Conservation (phyloP, 1,140 invertebrate genomes). For the Meteorus sp. region DNA sequence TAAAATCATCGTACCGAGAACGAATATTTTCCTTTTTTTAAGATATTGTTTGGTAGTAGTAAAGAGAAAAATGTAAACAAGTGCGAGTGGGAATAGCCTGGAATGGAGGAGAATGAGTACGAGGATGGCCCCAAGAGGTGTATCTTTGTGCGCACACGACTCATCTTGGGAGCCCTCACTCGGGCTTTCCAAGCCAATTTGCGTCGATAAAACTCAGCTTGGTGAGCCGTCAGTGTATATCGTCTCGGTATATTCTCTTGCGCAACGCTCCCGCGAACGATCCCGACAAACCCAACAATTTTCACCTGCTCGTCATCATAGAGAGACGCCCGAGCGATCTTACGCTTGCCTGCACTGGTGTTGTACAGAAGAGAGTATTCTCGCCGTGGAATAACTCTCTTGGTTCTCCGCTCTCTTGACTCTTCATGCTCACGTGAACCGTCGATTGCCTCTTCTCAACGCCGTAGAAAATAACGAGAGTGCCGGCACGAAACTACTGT, state of each 20-base stretch:
- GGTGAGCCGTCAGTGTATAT: slow-evolving; percentile 19
- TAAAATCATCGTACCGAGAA: no score
- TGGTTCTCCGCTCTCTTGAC: background rate
- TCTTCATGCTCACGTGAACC: slow-evolving; percentile 16
- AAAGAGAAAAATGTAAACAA: no score
- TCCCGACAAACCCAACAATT: slow-evolving; percentile 40
- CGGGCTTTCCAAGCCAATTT: slow-evolving; percentile 44
- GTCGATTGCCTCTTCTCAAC: slow-evolving; percentile 26
- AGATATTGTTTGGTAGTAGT: background rate
- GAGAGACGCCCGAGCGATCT: slow-evolving; percentile 29
- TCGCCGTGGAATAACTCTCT: background rate
- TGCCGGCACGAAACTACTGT: slow-evolving; percentile 39
- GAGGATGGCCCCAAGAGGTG: background rate
- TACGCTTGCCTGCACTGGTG: slow-evolving; percentile 18
- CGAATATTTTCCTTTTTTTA: background rate
- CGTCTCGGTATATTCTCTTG: no score
- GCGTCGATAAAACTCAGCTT: slow-evolving; percentile 41
- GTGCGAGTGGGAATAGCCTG: no score
- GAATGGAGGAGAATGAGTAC: background rate
- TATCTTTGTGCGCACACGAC: slow-evolving; percentile 25
- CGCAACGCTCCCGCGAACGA: slow-evolving; percentile 17
- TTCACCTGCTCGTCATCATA: slow-evolving; percentile 37
- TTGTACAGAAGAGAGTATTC: no score
- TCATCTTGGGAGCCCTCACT: slow-evolving; percentile 12
- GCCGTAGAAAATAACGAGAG: slow-evolving; percentile 26